Conservation (phyloP, 92 coral and sea anemone genomes). For the Palythoa grandiflora region DNA sequence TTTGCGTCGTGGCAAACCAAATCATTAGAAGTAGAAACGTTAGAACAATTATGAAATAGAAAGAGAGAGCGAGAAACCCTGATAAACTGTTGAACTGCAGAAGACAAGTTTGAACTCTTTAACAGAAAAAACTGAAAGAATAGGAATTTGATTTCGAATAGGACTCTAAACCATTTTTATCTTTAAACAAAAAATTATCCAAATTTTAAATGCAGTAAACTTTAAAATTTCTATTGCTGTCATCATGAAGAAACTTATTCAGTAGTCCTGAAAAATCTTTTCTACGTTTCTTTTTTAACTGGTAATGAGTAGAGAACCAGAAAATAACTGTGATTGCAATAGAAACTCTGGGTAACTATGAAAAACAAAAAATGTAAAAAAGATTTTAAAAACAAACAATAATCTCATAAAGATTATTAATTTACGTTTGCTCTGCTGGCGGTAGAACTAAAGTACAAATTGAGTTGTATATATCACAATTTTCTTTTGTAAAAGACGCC, state of each 20-base stretch:
- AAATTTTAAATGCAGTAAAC: constrained; percentile 8
- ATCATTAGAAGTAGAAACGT: neutral
- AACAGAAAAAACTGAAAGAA: constrained; percentile 24
- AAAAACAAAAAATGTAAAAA: constrained; percentile 14
- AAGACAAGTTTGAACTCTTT: constrained; percentile 6
- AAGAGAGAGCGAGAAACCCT: neutral
- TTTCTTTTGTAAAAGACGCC: constrained; percentile 44
- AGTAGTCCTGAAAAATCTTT: neutral
- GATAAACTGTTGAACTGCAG: constrained; percentile 1
- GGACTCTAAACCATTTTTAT: constrained; percentile 23
- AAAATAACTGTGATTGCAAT: neutral
- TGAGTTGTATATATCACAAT: constrained; percentile 34
- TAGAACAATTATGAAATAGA: constrained; percentile 1
- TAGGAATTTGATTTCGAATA: neutral
- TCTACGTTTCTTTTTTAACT: neutral
- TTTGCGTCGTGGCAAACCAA: neutral
- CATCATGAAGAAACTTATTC: neutral
- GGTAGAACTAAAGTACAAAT: constrained; percentile 17
- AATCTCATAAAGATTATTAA: constrained; percentile 8
- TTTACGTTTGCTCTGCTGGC: constrained; percentile 40
- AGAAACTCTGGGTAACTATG: constrained; percentile 8
- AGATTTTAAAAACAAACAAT: neutral
- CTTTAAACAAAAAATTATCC: neutral
- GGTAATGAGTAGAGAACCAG: neutral
- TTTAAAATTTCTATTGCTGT: neutral